These are phyloP conservation scores for Achlya flavicornis DNA, from an alignment of 2,888 invertebrate genomes.

Conservation along the genomic window DNA sequence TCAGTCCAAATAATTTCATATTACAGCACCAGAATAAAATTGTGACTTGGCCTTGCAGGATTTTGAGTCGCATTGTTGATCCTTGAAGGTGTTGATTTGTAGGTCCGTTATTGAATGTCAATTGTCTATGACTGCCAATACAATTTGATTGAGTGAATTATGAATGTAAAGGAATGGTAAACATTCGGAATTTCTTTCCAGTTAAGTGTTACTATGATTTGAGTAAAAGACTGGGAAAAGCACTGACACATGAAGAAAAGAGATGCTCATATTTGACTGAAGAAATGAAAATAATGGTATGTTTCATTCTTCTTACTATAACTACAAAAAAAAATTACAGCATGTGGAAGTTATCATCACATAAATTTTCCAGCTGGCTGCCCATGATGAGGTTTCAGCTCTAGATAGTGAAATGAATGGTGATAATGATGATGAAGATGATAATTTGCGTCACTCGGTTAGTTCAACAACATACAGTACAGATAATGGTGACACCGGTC, in stretches of 20 bases:
- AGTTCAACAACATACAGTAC: conserved; percentile 63
- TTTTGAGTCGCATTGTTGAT: too few relatives aligned
- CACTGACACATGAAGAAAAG: conserved; percentile 95
- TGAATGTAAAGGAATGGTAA: too few relatives aligned
- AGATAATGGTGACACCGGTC: conserved; percentile 53
- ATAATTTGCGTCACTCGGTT: conserved; percentile 66
- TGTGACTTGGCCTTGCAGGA: too few relatives aligned
- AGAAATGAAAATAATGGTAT: conserved; percentile 94
- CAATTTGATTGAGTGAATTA: too few relatives aligned
- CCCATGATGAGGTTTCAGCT: conserved; percentile 85
- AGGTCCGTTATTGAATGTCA: too few relatives aligned
- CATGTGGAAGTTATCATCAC: too few relatives aligned
- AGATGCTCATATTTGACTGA: conserved; percentile 94
- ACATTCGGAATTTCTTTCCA: conserved; percentile 54
- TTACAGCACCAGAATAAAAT: too few relatives aligned
- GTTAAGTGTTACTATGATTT: conserved; percentile 97
- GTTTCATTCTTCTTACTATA: conserved; percentile 18
- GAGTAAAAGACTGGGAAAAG: conserved; percentile 94
- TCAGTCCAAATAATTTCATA: too few relatives aligned
- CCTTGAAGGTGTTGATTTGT: too few relatives aligned
- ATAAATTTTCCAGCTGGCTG: conserved; percentile 66
- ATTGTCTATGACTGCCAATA: too few relatives aligned
- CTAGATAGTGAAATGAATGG: conserved; percentile 74
- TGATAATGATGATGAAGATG: conserved; percentile 74
- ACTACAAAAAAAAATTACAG: too few relatives aligned